Evolutionary conservation across 1,140 invertebrate genomes (phyloP), one percentile per base, ranked within the genome.

Genomic region (Euglossa dilemma): DNA sequence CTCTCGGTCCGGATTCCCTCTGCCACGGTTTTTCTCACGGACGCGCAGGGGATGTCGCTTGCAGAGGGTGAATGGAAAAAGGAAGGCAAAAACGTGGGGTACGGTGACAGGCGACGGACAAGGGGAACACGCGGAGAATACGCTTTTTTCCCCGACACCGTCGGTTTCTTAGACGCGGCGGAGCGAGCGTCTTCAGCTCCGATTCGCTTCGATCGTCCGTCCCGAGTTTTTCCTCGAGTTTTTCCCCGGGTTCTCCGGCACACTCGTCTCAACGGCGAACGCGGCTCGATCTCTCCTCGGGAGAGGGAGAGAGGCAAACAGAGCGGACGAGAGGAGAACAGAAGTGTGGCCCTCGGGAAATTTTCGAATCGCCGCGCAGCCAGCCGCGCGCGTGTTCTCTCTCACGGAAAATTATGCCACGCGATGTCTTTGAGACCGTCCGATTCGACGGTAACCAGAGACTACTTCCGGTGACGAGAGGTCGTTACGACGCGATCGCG

Each of bases 351-450:
- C 83, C 84, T 63, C 77, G 80, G 79, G 78, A 74, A 88, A 83
- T 85, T 64, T 71, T 74, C 47, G 28, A 85, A 69, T 82, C 36
- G 54, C 50, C 2, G 52, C n/a, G 79, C 75, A 79, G 57, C 81
- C 77, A 82, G 67, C n/a, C n/a, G 73, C 63, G 80, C 66, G 82
- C 80, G 78, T 85, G 83, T 47, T 72, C 63, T 28, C 45, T 87
- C 86, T 85, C 50, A 69, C 57, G 86, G 80, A 84, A 87, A 87
- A 84, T 87, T 87, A 77, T 64, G 69, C 69, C 72, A 54, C 64
- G 54, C 69, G 56, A 80, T 28, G 67, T 84, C 76, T 87, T 84
- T 80, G 71, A 77, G 43, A 75, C 16, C 20, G 9, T 16, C n/a
- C 23, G 85, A 67, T 57, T 56, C 64, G 59, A 79, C 57, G 36